phyloP scores from a whole-genome alignment of 2,888 invertebrate genomes.

The Amiota minor region DNA sequence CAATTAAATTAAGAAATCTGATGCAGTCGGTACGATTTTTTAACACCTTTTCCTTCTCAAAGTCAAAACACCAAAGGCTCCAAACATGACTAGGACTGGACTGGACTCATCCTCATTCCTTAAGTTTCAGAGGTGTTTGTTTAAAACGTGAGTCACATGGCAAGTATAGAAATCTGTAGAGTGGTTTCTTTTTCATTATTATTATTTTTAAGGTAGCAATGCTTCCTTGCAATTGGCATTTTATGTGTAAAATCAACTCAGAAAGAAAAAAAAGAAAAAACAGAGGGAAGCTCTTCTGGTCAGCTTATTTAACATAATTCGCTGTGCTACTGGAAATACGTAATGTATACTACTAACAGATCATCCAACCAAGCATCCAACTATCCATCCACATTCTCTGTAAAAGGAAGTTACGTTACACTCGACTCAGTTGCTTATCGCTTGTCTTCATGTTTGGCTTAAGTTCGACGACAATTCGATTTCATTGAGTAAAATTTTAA shows the following conservation, averaged over 20 bases:
- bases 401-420: too few relatives aligned
- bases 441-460: neutral
- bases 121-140: neutral
- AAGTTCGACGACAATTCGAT: slow-evolving; percentile 27
- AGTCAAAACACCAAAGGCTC: neutral
- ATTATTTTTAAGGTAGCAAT: slow-evolving; percentile 15
- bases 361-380: neutral
- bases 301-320: slow-evolving; percentile 70
- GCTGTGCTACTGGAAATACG: slow-evolving; percentile 68
- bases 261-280: slow-evolving; percentile 38
- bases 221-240: slow-evolving; percentile 59
- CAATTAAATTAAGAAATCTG: slow-evolving; percentile 68
- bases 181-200: neutral
- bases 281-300: slow-evolving; percentile 41
- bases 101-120: slow-evolving; percentile 41
- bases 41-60: slow-evolving; percentile 14
- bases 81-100: slow-evolving; percentile 34
- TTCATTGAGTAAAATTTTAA: slow-evolving; percentile 60
- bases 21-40: slow-evolving; percentile 58
- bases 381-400: neutral
- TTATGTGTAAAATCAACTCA: slow-evolving; percentile 52
- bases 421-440: neutral
- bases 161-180: neutral
- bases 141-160: slow-evolving; percentile 53
- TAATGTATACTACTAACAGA: slow-evolving; percentile 38